These are phyloP conservation scores for Sympetrum striolatum DNA, from an alignment of 2,888 invertebrate species.

Conservation along the genomic window DNA sequence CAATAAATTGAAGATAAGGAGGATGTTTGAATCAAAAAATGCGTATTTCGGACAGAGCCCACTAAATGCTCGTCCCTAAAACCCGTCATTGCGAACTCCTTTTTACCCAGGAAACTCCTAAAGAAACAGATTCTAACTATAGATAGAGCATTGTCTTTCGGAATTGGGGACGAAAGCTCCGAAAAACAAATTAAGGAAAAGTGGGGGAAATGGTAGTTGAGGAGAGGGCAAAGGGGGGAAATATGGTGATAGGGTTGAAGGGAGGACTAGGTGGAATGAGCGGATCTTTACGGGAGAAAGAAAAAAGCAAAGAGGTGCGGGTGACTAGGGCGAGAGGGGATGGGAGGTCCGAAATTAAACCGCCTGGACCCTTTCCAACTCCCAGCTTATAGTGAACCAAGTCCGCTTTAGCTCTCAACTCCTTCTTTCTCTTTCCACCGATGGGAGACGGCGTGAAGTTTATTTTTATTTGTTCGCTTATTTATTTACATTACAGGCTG, in stretches of 20 bases:
- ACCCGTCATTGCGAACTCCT: background rate
- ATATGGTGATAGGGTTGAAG: background rate
- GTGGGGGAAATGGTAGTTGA: background rate
- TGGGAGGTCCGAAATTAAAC: background rate
- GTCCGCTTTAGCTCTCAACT: background rate
- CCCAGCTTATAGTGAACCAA: background rate
- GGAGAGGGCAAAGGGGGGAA: background rate
- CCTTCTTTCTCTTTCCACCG: background rate
- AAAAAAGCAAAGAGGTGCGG: background rate
- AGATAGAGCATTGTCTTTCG: background rate
- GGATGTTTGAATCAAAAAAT: background rate
- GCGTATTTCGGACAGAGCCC: background rate
- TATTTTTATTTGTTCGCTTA: background rate
- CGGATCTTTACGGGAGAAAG: background rate
- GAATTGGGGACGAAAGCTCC: background rate
- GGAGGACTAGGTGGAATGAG: background rate
- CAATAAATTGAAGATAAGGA: background rate
- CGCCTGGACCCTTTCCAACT: background rate
- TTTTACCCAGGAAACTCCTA: background rate
- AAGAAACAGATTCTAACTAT: background rate
- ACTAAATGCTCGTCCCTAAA: background rate
- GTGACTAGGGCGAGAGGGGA: background rate
- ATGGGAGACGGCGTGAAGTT: background rate
- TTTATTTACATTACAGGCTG: background rate
- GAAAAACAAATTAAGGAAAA: background rate